Conservation (phyloP, 2,888 invertebrate genomes). For the Anaspis maculata region DNA sequence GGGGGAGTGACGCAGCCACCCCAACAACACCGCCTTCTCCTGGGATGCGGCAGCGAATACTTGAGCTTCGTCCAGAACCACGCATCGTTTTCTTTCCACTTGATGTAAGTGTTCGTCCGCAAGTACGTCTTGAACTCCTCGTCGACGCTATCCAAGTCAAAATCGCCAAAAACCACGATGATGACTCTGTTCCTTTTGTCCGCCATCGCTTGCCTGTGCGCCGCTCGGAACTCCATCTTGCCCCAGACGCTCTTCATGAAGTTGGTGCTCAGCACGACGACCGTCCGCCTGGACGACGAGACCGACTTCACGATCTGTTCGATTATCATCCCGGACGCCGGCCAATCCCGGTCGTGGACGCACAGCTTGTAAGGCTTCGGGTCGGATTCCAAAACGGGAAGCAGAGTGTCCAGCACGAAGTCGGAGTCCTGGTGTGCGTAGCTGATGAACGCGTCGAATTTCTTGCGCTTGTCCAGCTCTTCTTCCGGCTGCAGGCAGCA, state of each 20-base stretch:
- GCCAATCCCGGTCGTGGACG: conserved; percentile 66
- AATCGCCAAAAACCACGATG: conserved; percentile 59
- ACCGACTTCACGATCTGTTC: conserved; percentile 63
- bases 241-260: conserved; percentile 68
- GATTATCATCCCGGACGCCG: conserved; percentile 63
- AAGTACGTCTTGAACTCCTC: no score
- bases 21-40: no score
- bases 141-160: no score
- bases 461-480: conserved; percentile 55
- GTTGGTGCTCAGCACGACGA: conserved; percentile 59
- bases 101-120: no score
- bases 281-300: conserved; percentile 57
- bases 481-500: no score
- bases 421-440: conserved; percentile 68
- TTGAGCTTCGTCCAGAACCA: no score
- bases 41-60: no score
- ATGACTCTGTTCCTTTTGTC: conserved; percentile 46
- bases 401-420: conserved; percentile 56
- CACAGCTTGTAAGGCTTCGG: conserved; percentile 57
- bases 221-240: conserved; percentile 61
- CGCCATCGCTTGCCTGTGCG: conserved; percentile 46
- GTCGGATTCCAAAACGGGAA: conserved; percentile 56
- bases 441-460: conserved; percentile 71
- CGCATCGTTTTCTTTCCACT: no score
- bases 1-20: no score